Base-by-base conservation (phyloP, 1,140 invertebrate species). In the Diabrotica virgifera region DNA sequence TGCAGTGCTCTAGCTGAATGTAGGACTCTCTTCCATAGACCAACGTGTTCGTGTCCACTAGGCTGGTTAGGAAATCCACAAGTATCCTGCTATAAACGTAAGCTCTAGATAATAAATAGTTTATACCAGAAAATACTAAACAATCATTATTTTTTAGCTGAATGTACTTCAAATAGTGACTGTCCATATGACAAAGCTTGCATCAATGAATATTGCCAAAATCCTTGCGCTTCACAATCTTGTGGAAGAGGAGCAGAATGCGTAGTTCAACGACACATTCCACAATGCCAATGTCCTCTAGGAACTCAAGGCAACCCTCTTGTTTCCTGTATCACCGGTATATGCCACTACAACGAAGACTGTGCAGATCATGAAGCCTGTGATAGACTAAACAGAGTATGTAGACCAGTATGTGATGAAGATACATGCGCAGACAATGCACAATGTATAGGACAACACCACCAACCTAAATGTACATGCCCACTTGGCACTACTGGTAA, bases 271-370 rank as follows among this genome's bases (percentile, higher is more conserved):
- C 85, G 86, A 52, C 93, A 96, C 72, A 83, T 84, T 64, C 87
- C 90, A 3, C 89, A 90, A 64, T 96, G 94, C 74, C 85, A 85
- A 57, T 96, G 94, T 80, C 93, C 92, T 50, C 72, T 84, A 9
- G 93, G 93, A 40, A 93, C 90, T 5, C 93, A 95, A 79, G 93
- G 93, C 35, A 87, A 94, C 77, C 89, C 93, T 5, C 83, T 86
- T 55, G 78, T 91, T 0, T 86, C 90, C n/a, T 95, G 93, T 74
- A 88, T 95, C 46, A 86, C 87, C 8, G 90, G 90, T 5, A 85
- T 89, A 40, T 96, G 94, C 73, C 90, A 91, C 70, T 93, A 92
- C 72, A 93, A 96, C 74, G 91, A 94, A 74, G 93, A 96, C 69
- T 96, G 94, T 72, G 89, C 90, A 6, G 87, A 91, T 75, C 85